phyloP scores from a whole-genome alignment of 2,888 invertebrate genomes.

The Monoplex corrugatus region DNA sequence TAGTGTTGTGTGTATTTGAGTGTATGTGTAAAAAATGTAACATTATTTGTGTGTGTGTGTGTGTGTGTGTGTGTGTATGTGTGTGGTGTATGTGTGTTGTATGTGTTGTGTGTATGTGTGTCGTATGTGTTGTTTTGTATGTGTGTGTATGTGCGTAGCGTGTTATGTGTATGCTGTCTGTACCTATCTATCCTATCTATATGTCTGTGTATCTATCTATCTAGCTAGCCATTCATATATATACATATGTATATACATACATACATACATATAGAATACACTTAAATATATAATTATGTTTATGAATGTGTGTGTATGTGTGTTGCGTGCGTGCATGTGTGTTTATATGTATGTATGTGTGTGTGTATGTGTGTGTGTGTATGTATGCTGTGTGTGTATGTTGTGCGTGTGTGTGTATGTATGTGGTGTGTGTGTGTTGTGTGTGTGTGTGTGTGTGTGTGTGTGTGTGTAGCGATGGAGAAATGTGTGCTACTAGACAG shows the following conservation, averaged over 20 bases:
- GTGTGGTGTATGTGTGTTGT: background rate
- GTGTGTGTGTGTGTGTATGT: background rate
- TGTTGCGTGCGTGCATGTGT: background rate
- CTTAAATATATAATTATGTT: too few species aligned
- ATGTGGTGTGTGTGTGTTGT: background rate
- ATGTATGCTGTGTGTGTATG: background rate
- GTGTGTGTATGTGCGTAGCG: background rate
- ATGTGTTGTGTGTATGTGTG: constrained; percentile 15
- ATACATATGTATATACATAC: background rate
- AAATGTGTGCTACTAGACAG: too few species aligned
- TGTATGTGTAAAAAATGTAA: too few species aligned
- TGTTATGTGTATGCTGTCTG: background rate
- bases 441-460: too few species aligned
- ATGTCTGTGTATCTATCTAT: too few species aligned
- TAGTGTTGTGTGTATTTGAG: background rate
- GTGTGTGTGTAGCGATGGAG: too few species aligned
- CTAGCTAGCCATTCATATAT: background rate
- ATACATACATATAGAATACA: background rate
- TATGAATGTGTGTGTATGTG: background rate
- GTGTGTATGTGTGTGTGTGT: background rate
- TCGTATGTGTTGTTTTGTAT: background rate
- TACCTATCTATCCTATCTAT: too few species aligned
- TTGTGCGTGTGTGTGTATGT: background rate
- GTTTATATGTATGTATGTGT: background rate
- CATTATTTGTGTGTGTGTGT: background rate